These are phyloP conservation scores for Schizaphis graminum DNA, from an alignment of 2,888 invertebrate species.

Conservation along the genomic window DNA sequence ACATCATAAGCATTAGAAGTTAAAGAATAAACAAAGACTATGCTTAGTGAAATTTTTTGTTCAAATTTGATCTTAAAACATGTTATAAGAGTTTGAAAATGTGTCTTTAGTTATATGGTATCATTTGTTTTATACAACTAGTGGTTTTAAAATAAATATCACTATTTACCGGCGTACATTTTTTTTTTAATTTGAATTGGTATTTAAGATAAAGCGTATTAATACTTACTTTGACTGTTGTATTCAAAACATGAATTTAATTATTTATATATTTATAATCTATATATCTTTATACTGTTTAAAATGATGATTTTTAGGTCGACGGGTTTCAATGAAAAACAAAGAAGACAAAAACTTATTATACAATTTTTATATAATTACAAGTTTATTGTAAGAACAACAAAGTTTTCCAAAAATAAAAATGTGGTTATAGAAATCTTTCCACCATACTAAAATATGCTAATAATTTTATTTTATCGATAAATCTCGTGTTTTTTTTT, in stretches of 20 bases:
- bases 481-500: neutral
- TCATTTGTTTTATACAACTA: neutral
- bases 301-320: neutral
- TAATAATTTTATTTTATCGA: conserved; percentile 20
- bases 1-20: neutral
- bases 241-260: neutral
- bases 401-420: neutral
- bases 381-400: neutral
- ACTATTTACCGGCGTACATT: neutral
- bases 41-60: neutral
- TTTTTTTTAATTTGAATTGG: neutral
- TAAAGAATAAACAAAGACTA: neutral
- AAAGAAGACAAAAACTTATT: neutral
- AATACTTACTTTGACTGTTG: neutral
- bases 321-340: neutral
- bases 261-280: neutral
- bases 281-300: neutral
- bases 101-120: neutral
- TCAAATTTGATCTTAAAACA: neutral
- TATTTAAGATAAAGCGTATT: neutral
- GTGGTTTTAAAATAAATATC: neutral
- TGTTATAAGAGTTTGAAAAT: neutral
- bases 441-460: conserved; percentile 5
- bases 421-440: neutral
- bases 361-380: neutral